These are phyloP conservation scores for Timandra comae DNA, from an alignment of 2,888 invertebrate species.

Conservation along the genomic window DNA sequence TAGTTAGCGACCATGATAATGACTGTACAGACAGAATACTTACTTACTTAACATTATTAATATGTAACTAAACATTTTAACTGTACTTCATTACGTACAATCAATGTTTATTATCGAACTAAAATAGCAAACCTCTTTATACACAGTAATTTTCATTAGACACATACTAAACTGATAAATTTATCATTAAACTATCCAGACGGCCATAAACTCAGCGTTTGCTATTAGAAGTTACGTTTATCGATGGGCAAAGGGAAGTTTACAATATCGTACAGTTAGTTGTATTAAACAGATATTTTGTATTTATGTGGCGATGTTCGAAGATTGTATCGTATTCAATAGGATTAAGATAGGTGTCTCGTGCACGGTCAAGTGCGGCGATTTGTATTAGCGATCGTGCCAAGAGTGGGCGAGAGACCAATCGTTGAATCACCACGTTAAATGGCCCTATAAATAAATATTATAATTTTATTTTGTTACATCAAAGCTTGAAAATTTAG, in stretches of 20 bases:
- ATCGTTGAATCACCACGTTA: slow-evolving; percentile 18
- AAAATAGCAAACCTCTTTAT: no score
- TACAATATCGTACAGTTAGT: no score
- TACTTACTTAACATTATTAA: no score
- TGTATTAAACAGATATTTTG: no score
- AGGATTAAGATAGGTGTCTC: slow-evolving; percentile 29
- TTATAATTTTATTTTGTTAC: no score
- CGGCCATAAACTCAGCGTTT: slow-evolving; percentile 18
- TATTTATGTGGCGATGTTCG: not conserved
- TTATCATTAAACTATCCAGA: slow-evolving; percentile 20
- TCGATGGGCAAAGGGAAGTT: slow-evolving; percentile 8
- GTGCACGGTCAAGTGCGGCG: slow-evolving; percentile 31
- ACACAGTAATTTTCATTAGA: slow-evolving; percentile 14
- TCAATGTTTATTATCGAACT: no score
- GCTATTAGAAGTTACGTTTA: slow-evolving; percentile 9
- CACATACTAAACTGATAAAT: slow-evolving; percentile 11
- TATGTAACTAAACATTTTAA: no score
- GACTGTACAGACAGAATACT: no score
- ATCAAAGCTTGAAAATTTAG: no score
- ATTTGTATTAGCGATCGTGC: slow-evolving; percentile 36
- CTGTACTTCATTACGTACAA: no score
- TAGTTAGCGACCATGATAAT: no score
- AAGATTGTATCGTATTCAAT: slow-evolving; percentile 22
- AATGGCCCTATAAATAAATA: slow-evolving; percentile 11
- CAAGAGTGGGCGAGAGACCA: slow-evolving; percentile 21